A percentile compares a stretch with the other conserved stretches of the same genome.
phyloP scores from a whole-genome alignment of 2,113 vertebrate genomes.

The Etia nguti region DNA sequence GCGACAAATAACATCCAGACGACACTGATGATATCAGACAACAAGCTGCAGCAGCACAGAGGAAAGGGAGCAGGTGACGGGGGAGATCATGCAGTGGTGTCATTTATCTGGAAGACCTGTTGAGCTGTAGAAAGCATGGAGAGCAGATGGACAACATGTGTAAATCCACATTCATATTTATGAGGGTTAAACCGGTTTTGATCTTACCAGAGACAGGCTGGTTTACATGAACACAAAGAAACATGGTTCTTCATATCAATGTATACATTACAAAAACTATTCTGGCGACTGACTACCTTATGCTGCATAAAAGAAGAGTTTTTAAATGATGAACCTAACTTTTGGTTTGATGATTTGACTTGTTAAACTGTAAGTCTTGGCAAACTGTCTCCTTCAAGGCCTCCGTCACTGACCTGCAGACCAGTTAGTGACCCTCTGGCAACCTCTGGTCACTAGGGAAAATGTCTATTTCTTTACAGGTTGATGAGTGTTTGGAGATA shows the following conservation, averaged over 20 bases:
- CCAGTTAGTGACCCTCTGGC: not conserved
- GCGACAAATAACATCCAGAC: conserved; percentile 38
- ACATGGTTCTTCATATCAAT: not conserved
- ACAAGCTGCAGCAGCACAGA: not conserved
- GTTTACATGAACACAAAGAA: not conserved
- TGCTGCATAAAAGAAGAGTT: not conserved
- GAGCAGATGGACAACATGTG: not conserved
- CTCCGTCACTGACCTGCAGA: not conserved
- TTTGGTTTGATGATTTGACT: not conserved
- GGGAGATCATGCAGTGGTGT: not conserved
- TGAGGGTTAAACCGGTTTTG: not conserved
- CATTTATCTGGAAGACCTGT: not conserved
- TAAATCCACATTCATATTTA: not conserved
- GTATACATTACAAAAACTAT: not conserved
- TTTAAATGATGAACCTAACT: not conserved
- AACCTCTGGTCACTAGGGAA: not conserved
- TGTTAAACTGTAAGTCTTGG: not conserved
- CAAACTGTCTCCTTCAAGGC: not conserved
- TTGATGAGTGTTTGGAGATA: not conserved
- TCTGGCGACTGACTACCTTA: not conserved
- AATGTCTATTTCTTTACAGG: not conserved
- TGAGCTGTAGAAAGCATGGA: not conserved
- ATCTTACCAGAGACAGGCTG: not conserved
- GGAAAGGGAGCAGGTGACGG: not conserved
- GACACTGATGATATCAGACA: not conserved